Evolutionary conservation across 2,113 vertebrate genomes (phyloP).

Genomic region (Lathamus discolor): DNA sequence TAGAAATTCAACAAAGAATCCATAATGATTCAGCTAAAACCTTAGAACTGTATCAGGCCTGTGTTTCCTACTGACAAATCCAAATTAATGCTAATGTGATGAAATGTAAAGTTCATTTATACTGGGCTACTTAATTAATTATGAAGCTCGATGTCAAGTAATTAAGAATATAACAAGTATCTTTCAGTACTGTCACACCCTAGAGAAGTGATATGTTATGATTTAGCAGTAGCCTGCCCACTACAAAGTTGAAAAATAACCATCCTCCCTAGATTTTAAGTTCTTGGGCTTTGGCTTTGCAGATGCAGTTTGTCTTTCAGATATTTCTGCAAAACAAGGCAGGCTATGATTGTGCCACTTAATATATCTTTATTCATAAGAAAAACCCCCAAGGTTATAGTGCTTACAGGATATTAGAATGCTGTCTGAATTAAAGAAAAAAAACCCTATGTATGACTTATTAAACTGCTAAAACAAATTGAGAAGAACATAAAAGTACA

Average conservation of each 20-base stretch:
- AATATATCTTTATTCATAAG: background rate
- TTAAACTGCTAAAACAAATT: background rate
- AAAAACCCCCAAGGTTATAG: background rate
- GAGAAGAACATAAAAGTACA: background rate
- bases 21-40: background rate
- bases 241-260: background rate
- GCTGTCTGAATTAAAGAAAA: background rate
- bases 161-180: background rate
- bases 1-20: background rate
- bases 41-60: background rate
- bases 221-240: background rate
- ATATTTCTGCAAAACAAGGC: background rate
- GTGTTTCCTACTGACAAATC: background rate
- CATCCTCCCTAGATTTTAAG: background rate
- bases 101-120: background rate
- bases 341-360: background rate
- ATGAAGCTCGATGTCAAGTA: background rate
- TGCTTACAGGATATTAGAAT: background rate
- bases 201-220: background rate
- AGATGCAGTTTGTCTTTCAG: background rate
- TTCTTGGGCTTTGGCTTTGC: background rate
- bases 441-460: background rate
- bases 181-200: background rate
- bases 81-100: background rate
- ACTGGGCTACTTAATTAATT: background rate